phyloP scores from a whole-genome alignment of 2,888 invertebrate genomes.

The Polydrusus pterygomalis region DNA sequence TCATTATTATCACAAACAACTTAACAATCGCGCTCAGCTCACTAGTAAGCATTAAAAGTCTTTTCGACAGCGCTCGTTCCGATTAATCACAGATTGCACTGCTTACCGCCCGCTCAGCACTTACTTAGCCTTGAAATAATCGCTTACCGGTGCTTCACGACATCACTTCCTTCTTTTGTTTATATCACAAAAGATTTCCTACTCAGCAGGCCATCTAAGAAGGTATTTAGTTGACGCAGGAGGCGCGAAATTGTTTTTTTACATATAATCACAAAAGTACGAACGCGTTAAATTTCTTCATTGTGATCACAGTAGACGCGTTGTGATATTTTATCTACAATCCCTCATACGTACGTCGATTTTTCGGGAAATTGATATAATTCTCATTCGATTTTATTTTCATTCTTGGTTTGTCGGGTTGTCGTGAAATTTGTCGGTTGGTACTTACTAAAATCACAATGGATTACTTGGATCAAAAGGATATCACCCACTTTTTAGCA shows the following conservation, averaged over 20 bases:
- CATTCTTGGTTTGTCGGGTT: slow-evolving; percentile 11
- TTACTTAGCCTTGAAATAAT: background rate
- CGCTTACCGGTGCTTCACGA: background rate
- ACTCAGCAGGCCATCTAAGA: background rate
- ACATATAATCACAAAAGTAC: slow-evolving; percentile 16
- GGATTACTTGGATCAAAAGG: slow-evolving; percentile 84
- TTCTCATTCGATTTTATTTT: slow-evolving; percentile 41
- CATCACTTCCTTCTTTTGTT: background rate
- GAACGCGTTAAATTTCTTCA: slow-evolving; percentile 44
- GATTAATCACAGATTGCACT: too few relatives aligned
- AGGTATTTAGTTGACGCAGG: slow-evolving; percentile 14
- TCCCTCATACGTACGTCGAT: slow-evolving; percentile 38
- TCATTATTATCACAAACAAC: background rate
- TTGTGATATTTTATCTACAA: slow-evolving; percentile 55
- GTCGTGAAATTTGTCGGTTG: slow-evolving; percentile 14
- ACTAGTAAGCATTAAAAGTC: background rate
- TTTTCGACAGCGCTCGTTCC: too few relatives aligned
- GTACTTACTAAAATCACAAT: slow-evolving; percentile 57
- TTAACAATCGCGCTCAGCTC: background rate
- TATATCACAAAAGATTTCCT: background rate
- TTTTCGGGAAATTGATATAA: slow-evolving; percentile 47
- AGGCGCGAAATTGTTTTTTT: slow-evolving; percentile 6
- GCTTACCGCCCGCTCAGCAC: background rate
- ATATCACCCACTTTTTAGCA: slow-evolving; percentile 89
- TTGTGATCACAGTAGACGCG: slow-evolving; percentile 46